A percentile compares a stretch with the other conserved stretches of the same genome.
Conservation (phyloP, 2,113 vertebrate species). For the Pyxicephalus adspersus region DNA sequence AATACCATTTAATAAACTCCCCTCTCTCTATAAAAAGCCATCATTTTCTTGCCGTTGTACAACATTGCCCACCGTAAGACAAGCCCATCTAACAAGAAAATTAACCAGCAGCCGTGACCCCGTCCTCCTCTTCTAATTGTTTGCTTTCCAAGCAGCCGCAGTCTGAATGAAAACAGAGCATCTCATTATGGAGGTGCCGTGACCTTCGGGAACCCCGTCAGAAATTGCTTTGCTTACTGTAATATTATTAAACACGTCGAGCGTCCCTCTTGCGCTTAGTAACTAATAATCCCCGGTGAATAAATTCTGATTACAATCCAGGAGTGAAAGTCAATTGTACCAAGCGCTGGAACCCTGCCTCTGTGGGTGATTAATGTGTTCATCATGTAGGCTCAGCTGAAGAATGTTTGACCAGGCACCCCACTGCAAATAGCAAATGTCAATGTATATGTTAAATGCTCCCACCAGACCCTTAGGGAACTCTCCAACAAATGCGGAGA, state of each 20-base stretch:
- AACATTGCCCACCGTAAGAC: too few species aligned
- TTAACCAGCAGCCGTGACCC: neutral
- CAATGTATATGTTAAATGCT: slow-evolving; percentile 35
- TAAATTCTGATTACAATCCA: slow-evolving; percentile 36
- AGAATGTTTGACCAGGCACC: neutral
- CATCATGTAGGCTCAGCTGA: neutral
- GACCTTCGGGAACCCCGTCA: slow-evolving; percentile 47
- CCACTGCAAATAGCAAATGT: neutral
- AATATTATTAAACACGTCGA: slow-evolving; percentile 26
- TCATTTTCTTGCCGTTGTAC: too few species aligned
- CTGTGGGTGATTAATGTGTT: slow-evolving; percentile 39
- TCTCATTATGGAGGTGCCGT: slow-evolving; percentile 59
- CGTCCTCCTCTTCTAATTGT: neutral
- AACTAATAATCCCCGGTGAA: slow-evolving; percentile 8
- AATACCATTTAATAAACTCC: too few species aligned
- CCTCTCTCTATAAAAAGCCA: too few species aligned
- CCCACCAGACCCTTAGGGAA: neutral
- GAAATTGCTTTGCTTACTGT: slow-evolving; percentile 45
- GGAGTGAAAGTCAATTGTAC: slow-evolving; percentile 8
- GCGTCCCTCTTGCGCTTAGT: slow-evolving; percentile 1
- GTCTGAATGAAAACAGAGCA: neutral
- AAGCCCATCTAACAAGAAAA: too few species aligned
- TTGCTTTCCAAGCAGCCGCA: neutral
- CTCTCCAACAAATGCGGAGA: slow-evolving; percentile 22
- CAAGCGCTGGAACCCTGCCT: slow-evolving; percentile 5